These are phyloP conservation scores for Dyspetes luteomarginatus DNA, from an alignment of 2,888 invertebrate genomes.

Conservation along the genomic window DNA sequence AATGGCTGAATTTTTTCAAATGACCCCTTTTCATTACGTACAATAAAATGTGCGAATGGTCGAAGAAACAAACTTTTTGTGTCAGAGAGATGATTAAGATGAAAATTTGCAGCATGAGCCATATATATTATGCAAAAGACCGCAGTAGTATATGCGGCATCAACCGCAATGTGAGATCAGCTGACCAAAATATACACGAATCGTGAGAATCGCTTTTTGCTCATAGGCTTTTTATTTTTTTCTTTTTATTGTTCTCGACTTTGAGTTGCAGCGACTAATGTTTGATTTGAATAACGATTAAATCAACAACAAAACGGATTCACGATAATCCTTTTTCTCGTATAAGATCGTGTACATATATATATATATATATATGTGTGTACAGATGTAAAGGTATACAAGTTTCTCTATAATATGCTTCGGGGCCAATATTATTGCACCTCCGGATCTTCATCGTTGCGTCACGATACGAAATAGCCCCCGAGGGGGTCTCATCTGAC, in stretches of 20 bases:
- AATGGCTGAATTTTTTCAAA: too few species aligned
- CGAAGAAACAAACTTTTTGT: too few species aligned
- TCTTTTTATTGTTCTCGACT: constrained; percentile 40
- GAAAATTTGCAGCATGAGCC: background rate
- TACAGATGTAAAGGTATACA: constrained; percentile 10
- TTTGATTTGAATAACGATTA: constrained; percentile 62
- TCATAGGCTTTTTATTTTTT: background rate
- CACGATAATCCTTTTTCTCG: constrained; percentile 51
- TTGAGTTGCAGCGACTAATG: constrained; percentile 17
- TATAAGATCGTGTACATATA: background rate
- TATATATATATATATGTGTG: background rate
- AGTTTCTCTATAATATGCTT: constrained; percentile 52
- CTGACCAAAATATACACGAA: constrained; percentile 53
- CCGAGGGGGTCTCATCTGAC: constrained; percentile 31
- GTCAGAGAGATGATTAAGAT: background rate
- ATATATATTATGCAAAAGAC: background rate
- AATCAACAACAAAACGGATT: constrained; percentile 61
- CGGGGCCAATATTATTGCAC: constrained; percentile 56
- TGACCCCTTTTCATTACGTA: too few species aligned
- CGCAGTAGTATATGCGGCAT: background rate
- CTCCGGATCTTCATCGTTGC: constrained; percentile 55
- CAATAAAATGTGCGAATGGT: too few species aligned
- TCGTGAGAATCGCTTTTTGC: constrained; percentile 31
- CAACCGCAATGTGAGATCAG: constrained; percentile 59
- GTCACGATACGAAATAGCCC: constrained; percentile 53